Evolutionary conservation across 2,113 vertebrate species (phyloP), one percentile per base, ranked within the genome.

Genomic region (Lates calcarifer): DNA sequence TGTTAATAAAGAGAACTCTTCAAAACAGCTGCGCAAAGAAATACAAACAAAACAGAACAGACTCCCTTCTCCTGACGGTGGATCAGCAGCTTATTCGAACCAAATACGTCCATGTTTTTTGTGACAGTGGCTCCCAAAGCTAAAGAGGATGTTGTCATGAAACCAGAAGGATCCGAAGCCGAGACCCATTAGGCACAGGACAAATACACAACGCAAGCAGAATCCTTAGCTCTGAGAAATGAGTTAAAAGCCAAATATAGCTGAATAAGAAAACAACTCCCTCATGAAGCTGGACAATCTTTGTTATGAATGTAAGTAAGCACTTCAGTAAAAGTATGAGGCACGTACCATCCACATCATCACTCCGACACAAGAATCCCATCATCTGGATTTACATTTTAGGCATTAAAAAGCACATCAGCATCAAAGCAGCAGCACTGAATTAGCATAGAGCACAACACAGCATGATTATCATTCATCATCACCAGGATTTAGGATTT

Each of bases 401-500:
- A 70, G 31, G 77, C 66, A 89, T 65, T 71, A 53, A 20, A 89
- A 87, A 82, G 70, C 85, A 89, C 75, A 82, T 65, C 49, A 91
- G 81, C 87, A 91, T 57, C 68, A 90, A 84, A 87, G 86, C 79
- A 93, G 85, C 65, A 90, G 83, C 86, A 90, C 66, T 70, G 66
- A 70, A 89, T 90, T 49, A 90, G 89, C 76, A 92, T 58, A 84
- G 88, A 84, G 79, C 83, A 90, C 79, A 92, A 61, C 66, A 90
- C 56, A 91, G 81, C 81, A 86, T 61, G 82, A 91, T 90, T 55
- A 90, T 74, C 33, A 89, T 63, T 82, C 31, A 85, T 82, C 65
- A 89, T 77, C 86, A 80, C 70, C 77, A 87, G 37, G 49, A 89
- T 90, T 87, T 72, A 28, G 58, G 49, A 24, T 51, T 84, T 72